phyloP scores from a whole-genome alignment of 2,888 invertebrate species.

The Unio delphinus region DNA sequence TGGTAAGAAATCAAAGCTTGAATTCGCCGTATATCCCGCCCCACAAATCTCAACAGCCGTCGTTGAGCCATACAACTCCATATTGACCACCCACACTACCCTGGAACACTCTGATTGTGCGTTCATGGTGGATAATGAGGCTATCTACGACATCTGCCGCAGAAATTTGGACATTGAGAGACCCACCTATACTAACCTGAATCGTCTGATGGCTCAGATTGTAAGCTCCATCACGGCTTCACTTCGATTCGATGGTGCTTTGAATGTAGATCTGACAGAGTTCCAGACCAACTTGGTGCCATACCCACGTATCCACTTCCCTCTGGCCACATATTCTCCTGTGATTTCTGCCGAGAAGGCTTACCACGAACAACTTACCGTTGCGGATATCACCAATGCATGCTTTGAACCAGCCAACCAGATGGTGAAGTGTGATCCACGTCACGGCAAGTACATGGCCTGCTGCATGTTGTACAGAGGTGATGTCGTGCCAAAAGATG shows the following conservation, averaged over 20 bases:
- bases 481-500: slow-evolving; percentile 69
- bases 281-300: slow-evolving; percentile 73
- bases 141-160: slow-evolving; percentile 89
- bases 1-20: slow-evolving; percentile 67
- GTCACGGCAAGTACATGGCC: slow-evolving; percentile 73
- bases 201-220: slow-evolving; percentile 94
- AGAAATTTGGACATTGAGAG: slow-evolving; percentile 85
- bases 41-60: slow-evolving; percentile 78
- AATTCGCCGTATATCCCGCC: slow-evolving; percentile 90
- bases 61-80: slow-evolving; percentile 96
- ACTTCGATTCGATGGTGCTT: slow-evolving; percentile 73
- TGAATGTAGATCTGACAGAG: slow-evolving; percentile 74
- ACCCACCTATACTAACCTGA: slow-evolving; percentile 90
- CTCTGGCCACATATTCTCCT: slow-evolving; percentile 87
- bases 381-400: slow-evolving; percentile 63
- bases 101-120: slow-evolving; percentile 94
- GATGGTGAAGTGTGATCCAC: slow-evolving; percentile 70
- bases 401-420: slow-evolving; percentile 65
- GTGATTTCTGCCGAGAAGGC: slow-evolving; percentile 95
- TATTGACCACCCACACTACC: slow-evolving; percentile 93
- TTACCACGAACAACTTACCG: slow-evolving; percentile 84
- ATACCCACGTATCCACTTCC: slow-evolving; percentile 83
- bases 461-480: slow-evolving; percentile 70
- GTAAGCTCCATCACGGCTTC: slow-evolving; percentile 70
- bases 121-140: slow-evolving; percentile 96